phyloP scores from a whole-genome alignment of 2,113 vertebrate genomes.

The Oryzias woworae region DNA sequence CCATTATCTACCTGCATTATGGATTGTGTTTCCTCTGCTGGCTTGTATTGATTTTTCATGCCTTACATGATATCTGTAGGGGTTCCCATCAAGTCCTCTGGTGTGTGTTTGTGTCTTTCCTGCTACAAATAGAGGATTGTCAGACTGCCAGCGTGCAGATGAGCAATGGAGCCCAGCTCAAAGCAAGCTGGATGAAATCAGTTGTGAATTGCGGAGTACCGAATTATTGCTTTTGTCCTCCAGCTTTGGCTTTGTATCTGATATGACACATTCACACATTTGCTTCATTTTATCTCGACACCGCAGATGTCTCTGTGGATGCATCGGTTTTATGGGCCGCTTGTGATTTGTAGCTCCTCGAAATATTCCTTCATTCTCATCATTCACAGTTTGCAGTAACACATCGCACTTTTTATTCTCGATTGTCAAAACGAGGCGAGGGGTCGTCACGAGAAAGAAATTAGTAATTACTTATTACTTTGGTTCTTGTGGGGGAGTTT shows the following conservation, averaged over 20 bases:
- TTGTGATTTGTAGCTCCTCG: conserved; percentile 21
- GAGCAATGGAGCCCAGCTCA: conserved; percentile 46
- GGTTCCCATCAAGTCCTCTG: conserved; percentile 38
- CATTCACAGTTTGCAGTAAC: conserved; percentile 3
- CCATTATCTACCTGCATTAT: conserved; percentile 10
- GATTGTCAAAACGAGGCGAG: not conserved
- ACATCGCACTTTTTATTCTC: not conserved
- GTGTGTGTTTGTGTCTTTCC: conserved; percentile 38
- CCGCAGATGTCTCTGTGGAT: conserved; percentile 27
- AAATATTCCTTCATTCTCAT: conserved; percentile 6
- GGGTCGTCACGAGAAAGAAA: not conserved
- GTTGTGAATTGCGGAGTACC: conserved; percentile 41
- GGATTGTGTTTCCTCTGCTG: conserved; percentile 6
- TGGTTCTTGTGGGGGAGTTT: not conserved
- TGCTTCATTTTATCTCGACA: conserved; percentile 41
- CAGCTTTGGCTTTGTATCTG: conserved; percentile 32
- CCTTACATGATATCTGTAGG: conserved; percentile 57
- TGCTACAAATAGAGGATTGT: conserved; percentile 51
- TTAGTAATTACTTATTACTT: not conserved
- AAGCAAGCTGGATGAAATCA: conserved; percentile 45
- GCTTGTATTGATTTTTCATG: conserved; percentile 47
- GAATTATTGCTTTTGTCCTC: conserved; percentile 3
- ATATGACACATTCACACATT: conserved; percentile 44
- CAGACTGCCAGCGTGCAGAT: conserved; percentile 47
- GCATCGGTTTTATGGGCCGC: conserved; percentile 11